These are phyloP conservation scores for Ophthalmolycus amberensis DNA, from an alignment of 2,113 vertebrate species.

Conservation along the genomic window DNA sequence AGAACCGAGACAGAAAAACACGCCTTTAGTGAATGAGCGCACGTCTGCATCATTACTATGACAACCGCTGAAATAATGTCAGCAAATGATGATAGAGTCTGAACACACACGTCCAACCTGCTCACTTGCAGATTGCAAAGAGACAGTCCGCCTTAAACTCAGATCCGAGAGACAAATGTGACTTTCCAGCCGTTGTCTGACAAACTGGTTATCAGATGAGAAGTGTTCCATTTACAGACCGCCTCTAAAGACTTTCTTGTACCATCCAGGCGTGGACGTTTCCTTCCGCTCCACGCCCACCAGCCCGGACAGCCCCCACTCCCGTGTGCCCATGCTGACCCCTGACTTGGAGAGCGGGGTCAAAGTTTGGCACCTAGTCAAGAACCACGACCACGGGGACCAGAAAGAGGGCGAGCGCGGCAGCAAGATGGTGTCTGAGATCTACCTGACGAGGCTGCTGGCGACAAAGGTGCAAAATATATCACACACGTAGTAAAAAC, in stretches of 20 bases:
- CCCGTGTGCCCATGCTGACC: constrained; percentile 95
- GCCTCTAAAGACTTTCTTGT: neutral
- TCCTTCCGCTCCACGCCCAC: constrained; percentile 92
- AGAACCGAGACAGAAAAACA: neutral
- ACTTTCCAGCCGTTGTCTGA: neutral
- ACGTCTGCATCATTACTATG: constrained; percentile 38
- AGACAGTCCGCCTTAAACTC: constrained; percentile 8
- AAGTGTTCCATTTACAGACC: neutral
- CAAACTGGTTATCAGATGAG: neutral
- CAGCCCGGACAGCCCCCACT: constrained; percentile 95
- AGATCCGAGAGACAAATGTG: constrained; percentile 6
- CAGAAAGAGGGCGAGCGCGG: constrained; percentile 96
- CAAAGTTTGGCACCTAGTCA: constrained; percentile 96
- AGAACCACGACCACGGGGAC: constrained; percentile 96
- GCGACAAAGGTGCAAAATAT: constrained; percentile 90
- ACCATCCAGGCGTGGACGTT: constrained; percentile 80
- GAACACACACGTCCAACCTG: constrained; percentile 23
- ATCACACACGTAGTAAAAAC: neutral
- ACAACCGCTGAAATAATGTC: constrained; percentile 44
- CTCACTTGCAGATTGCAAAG: constrained; percentile 1
- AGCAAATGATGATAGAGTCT: constrained; percentile 40
- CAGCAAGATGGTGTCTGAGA: constrained; percentile 98
- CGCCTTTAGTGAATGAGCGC: constrained; percentile 10
- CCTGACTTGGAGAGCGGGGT: constrained; percentile 95
- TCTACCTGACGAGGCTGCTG: constrained; percentile 94